Percentiles rank a stretch among this genome's conserved stretches.
Evolutionary conservation across 2,113 vertebrate genomes (phyloP).

Genomic region (Canis aureus): DNA sequence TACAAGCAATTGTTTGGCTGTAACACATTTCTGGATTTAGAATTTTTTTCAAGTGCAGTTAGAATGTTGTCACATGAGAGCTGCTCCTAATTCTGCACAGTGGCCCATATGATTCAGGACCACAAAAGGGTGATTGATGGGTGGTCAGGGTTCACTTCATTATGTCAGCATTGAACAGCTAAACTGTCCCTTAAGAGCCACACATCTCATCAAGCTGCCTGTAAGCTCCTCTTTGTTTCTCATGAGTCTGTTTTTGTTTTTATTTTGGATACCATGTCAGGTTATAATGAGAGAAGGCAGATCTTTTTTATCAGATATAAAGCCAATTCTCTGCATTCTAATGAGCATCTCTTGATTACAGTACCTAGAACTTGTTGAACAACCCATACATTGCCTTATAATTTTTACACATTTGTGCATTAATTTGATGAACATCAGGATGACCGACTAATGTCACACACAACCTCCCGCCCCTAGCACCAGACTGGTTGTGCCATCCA

Average conservation of each 20-base stretch:
- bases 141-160: not conserved
- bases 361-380: not conserved
- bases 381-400: not conserved
- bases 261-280: not conserved
- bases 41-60: not conserved
- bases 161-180: not conserved
- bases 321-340: not conserved
- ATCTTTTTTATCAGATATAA: not conserved
- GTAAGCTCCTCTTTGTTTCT: not conserved
- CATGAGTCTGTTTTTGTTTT: not conserved
- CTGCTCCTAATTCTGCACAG: not conserved
- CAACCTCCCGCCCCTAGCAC: not conserved
- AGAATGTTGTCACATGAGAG: not conserved
- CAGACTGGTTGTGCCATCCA: not conserved
- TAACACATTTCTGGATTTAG: not conserved
- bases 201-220: not conserved
- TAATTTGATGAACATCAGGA: not conserved
- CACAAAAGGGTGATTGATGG: not conserved
- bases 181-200: not conserved
- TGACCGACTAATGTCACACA: not conserved
- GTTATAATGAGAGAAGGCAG: not conserved
- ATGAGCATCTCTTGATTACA: not conserved
- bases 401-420: not conserved
- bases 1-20: not conserved
- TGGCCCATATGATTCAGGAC: not conserved